These are phyloP conservation scores for Pissodes strobi DNA, from an alignment of 1,140 invertebrate species.

Conservation along the genomic window DNA sequence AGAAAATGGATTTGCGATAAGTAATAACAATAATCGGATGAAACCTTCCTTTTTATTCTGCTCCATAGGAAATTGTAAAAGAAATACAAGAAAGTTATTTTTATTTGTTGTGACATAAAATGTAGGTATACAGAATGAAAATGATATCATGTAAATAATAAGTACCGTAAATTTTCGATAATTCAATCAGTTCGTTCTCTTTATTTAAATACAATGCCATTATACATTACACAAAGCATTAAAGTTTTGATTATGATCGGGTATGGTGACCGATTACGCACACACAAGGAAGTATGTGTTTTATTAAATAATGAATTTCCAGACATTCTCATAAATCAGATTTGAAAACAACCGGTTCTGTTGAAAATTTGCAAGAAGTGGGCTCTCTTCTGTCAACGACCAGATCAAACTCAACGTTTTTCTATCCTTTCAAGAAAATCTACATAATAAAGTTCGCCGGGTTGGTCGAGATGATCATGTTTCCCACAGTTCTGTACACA, in stretches of 20 bases:
- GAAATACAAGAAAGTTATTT: too few relatives aligned
- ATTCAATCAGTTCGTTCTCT: too few relatives aligned
- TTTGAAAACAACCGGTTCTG: slow-evolving; percentile 2
- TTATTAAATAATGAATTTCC: slow-evolving; percentile 20
- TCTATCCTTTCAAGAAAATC: slow-evolving; percentile 15
- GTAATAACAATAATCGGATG: too few relatives aligned
- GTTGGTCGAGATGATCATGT: background rate
- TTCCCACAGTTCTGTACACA: background rate
- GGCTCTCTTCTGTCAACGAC: background rate
- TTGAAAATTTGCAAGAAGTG: slow-evolving; percentile 4
- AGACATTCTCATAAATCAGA: slow-evolving; percentile 8
- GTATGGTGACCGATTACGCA: slow-evolving; percentile 13
- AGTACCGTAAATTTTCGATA: too few relatives aligned
- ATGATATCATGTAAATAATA: too few relatives aligned
- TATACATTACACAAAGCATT: slow-evolving; percentile 18
- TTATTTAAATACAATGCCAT: too few relatives aligned
- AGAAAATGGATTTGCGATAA: too few relatives aligned
- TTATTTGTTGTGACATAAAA: too few relatives aligned
- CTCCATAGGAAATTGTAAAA: too few relatives aligned
- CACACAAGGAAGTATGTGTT: slow-evolving; percentile 8
- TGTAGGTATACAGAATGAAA: too few relatives aligned
- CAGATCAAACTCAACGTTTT: slow-evolving; percentile 10
- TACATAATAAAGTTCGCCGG: background rate
- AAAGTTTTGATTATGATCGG: slow-evolving; percentile 19
- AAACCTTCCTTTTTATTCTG: too few relatives aligned